Evolutionary conservation across 53 echinoderm and acorn worm species (phyloP).

Genomic region (Actinopyga echinites): DNA sequence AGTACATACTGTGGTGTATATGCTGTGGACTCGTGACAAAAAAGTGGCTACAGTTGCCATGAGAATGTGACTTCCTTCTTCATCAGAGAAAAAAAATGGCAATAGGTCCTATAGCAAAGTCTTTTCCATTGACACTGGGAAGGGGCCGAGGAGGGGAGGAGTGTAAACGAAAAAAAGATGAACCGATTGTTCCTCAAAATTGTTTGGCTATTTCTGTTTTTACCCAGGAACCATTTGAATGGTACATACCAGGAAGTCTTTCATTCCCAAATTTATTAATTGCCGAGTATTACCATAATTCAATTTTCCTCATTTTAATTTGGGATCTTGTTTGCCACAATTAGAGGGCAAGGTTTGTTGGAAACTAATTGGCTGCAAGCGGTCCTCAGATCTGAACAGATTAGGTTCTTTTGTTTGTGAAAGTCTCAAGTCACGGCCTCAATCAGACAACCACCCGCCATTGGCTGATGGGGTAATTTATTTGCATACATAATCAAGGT

Average conservation of each 20-base stretch:
- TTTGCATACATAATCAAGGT: conserved; percentile 14
- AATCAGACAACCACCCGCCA: not conserved
- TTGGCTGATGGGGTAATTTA: not conserved
- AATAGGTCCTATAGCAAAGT: too few relatives aligned
- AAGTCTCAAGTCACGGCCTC: not conserved
- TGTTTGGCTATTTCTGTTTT: too few relatives aligned
- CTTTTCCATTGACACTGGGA: too few relatives aligned
- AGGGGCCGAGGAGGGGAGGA: too few relatives aligned
- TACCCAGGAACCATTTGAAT: too few relatives aligned
- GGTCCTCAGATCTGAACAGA: not conserved
- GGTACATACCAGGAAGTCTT: not conserved
- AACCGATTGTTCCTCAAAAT: too few relatives aligned
- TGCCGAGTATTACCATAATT: not conserved
- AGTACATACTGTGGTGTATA: too few relatives aligned
- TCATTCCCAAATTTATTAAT: not conserved
- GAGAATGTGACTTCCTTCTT: too few relatives aligned
- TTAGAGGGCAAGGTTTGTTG: not conserved
- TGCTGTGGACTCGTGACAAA: too few relatives aligned
- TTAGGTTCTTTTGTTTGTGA: conserved; percentile 17
- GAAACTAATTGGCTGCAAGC: not conserved
- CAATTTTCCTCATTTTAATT: not conserved
- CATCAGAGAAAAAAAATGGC: too few relatives aligned
- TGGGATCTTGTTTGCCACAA: not conserved
- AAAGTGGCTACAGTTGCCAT: too few relatives aligned
- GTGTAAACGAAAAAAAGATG: too few relatives aligned